These are phyloP conservation scores for Campoletis raptor DNA, from an alignment of 2,888 invertebrate species.

Conservation along the genomic window DNA sequence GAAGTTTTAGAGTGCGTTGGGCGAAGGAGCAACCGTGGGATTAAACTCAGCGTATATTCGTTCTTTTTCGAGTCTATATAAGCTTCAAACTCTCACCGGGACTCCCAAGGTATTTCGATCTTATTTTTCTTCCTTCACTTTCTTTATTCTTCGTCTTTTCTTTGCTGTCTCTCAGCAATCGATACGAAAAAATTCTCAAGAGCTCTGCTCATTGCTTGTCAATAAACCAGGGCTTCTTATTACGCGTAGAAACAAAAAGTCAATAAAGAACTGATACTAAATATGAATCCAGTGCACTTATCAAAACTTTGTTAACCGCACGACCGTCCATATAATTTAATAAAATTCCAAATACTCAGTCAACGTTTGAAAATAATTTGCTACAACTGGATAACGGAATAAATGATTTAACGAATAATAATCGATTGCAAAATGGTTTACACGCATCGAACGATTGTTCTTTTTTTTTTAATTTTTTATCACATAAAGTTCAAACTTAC, in stretches of 20 bases:
- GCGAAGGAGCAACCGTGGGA: slow-evolving; percentile 37
- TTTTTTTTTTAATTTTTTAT: no score
- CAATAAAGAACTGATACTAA: neutral
- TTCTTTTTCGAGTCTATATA: slow-evolving; percentile 43
- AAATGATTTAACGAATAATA: neutral
- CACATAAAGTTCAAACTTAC: no score
- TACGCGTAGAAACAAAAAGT: neutral
- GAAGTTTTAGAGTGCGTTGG: slow-evolving; percentile 49
- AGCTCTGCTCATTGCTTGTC: slow-evolving; percentile 13
- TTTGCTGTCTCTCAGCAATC: slow-evolving; percentile 1
- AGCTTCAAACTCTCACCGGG: slow-evolving; percentile 44
- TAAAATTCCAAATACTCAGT: neutral
- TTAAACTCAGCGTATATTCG: slow-evolving; percentile 54
- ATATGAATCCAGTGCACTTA: neutral
- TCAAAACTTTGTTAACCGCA: neutral
- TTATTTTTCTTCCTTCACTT: slow-evolving; percentile 45
- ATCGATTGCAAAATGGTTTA: neutral
- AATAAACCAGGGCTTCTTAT: slow-evolving; percentile 26
- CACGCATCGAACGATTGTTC: neutral
- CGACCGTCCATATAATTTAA: neutral
- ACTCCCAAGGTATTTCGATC: slow-evolving; percentile 49
- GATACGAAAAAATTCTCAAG: slow-evolving; percentile 11
- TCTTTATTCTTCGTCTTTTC: slow-evolving; percentile 29
- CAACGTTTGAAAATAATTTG: neutral
- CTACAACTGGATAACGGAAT: neutral